phyloP scores from a whole-genome alignment of 2,113 vertebrate species.

The Epinephelus lanceolatus region DNA sequence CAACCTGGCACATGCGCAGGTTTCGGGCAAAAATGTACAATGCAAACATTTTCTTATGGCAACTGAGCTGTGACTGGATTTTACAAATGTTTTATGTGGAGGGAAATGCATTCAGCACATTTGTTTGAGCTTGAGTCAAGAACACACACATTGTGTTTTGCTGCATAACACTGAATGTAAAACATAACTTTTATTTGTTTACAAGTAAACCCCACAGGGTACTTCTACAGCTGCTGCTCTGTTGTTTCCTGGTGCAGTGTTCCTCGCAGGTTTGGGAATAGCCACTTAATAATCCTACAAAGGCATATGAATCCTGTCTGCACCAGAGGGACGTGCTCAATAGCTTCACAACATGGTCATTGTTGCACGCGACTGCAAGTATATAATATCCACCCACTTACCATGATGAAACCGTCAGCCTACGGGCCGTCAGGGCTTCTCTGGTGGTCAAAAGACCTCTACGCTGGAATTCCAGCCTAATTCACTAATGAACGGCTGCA shows the following conservation, averaged over 20 bases:
- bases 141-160: background rate
- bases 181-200: background rate
- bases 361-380: constrained; percentile 45
- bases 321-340: constrained; percentile 28
- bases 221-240: background rate
- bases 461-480: constrained; percentile 39
- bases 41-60: too few species aligned
- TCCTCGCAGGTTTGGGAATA: constrained; percentile 29
- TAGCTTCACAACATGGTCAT: constrained; percentile 48
- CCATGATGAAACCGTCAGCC: constrained; percentile 59
- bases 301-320: constrained; percentile 49
- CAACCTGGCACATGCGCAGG: too few species aligned
- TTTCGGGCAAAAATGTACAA: too few species aligned
- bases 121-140: background rate
- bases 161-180: background rate
- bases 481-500: constrained; percentile 57
- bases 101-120: background rate
- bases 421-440: constrained; percentile 14
- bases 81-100: background rate
- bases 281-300: constrained; percentile 54
- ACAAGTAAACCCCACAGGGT: background rate
- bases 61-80: background rate
- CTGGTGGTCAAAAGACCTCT: constrained; percentile 53
- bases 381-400: constrained; percentile 60
- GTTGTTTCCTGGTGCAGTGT: constrained; percentile 7